These are phyloP conservation scores for Morone saxatilis DNA, from an alignment of 2,113 vertebrate genomes.

Conservation along the genomic window DNA sequence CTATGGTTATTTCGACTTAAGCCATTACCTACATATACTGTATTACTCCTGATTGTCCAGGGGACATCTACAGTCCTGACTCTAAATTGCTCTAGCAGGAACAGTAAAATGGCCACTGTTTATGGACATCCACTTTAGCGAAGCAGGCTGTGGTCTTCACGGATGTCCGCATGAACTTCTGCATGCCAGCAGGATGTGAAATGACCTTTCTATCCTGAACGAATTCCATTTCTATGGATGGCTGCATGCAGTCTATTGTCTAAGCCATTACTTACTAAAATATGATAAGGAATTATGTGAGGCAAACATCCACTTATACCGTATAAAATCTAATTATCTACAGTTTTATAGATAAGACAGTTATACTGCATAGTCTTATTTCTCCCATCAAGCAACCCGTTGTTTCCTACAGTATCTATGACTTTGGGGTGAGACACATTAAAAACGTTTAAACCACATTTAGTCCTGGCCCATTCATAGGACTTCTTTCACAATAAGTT, in stretches of 20 bases:
- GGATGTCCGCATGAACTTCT: conserved; percentile 57
- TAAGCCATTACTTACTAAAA: conserved; percentile 33
- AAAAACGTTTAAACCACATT: not conserved
- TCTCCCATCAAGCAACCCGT: not conserved
- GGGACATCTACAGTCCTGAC: not conserved
- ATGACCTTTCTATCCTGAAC: conserved; percentile 64
- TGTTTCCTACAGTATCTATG: not conserved
- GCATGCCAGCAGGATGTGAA: conserved; percentile 58
- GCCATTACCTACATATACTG: not conserved
- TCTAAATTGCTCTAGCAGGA: conserved; percentile 19
- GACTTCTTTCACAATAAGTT: not conserved
- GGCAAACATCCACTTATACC: conserved; percentile 18
- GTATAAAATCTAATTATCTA: not conserved
- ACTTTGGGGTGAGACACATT: not conserved
- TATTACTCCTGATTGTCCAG: not conserved
- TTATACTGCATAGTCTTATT: not conserved
- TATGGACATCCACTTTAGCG: conserved; percentile 28
- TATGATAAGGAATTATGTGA: conserved; percentile 2
- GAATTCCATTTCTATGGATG: conserved; percentile 59
- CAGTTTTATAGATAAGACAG: not conserved
- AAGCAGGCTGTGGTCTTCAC: not conserved
- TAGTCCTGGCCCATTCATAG: no score
- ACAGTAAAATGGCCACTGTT: not conserved
- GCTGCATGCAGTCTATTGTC: conserved; percentile 30
- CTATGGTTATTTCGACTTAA: not conserved